Evolutionary conservation across 2,888 invertebrate genomes (phyloP).

Genomic region (Hydriomena furcata): DNA sequence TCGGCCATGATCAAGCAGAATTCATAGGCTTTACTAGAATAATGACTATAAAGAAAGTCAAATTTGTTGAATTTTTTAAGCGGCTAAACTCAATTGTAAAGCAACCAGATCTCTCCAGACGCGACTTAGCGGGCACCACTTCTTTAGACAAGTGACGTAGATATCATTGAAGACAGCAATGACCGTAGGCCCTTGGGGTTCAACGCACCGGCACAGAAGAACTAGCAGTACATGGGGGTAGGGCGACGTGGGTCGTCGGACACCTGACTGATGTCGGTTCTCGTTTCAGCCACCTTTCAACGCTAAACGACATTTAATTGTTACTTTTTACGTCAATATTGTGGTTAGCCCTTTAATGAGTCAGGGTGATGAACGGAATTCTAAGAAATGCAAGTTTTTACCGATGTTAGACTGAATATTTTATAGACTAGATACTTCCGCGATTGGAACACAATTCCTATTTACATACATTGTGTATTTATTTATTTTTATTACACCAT

Average conservation of each 20-base stretch:
- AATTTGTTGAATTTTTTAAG: no score
- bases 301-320: constrained; percentile 18
- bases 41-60: no score
- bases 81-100: constrained; percentile 7
- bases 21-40: no score
- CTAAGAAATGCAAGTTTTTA: background rate
- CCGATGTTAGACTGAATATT: no score
- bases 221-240: constrained; percentile 8
- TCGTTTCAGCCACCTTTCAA: constrained; percentile 14
- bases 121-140: constrained; percentile 13
- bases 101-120: constrained; percentile 8
- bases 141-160: constrained; percentile 16
- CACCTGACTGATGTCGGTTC: constrained; percentile 27
- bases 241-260: constrained; percentile 14
- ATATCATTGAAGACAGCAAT: constrained; percentile 25
- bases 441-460: no score
- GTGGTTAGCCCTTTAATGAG: constrained; percentile 10
- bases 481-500: no score
- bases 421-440: no score
- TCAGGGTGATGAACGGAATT: background rate
- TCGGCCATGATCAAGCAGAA: no score
- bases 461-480: no score
- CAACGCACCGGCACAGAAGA: constrained; percentile 17
- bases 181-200: constrained; percentile 29
- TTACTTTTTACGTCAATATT: constrained; percentile 1